Evolutionary conservation across 2,888 invertebrate genomes (phyloP), one percentile per base, ranked within the genome.

Genomic region (Cryptosula pallasiana): DNA sequence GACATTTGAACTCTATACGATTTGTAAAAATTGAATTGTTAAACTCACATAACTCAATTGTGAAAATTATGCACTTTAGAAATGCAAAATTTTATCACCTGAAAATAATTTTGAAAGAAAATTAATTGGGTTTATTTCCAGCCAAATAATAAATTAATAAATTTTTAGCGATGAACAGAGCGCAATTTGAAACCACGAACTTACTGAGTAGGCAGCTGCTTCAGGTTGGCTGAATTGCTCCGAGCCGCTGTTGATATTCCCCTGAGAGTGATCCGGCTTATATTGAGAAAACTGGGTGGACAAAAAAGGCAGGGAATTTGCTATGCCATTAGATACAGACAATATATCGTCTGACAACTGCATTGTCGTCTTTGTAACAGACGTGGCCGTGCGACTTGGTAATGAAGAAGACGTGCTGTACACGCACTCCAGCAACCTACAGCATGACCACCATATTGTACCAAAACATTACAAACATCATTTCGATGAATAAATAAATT

Each of bases 281-380:
- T 1, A 74, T 63, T 36, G 78, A 79, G 23, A 78, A 74, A 35
- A 77, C 20, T 5, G 45, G 20, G 9, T 45, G 77, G 34, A 76
- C 71, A 20, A 75, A 72, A 29, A 75, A 74, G 58, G 78, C 75
- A 72, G 80, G 77, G 71, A 79, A 83, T 1, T 78, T 77, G 81
- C 86, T 86, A 55, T 87, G 81, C 73, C 87, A 80, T 76, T 86
- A 82, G 76, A 84, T 5, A 45, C 20, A 5, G 45, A 81, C 82
- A 85, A 82, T 1, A 91, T 84, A 76, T 88, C 88, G 79, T 90
- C 89, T 0, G 89, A 88, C 55, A 91, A 82, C 76, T 89, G 88
- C 77, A 88, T 84, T 81, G 89, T 90, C 0, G 88, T 87, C 55
- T 20, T 45, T 13, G 5, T 45, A 20, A 45, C 45, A n/a, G n/a